These are phyloP conservation scores for Artemia franciscana DNA, from an alignment of 1,140 invertebrate genomes.

Conservation along the genomic window DNA sequence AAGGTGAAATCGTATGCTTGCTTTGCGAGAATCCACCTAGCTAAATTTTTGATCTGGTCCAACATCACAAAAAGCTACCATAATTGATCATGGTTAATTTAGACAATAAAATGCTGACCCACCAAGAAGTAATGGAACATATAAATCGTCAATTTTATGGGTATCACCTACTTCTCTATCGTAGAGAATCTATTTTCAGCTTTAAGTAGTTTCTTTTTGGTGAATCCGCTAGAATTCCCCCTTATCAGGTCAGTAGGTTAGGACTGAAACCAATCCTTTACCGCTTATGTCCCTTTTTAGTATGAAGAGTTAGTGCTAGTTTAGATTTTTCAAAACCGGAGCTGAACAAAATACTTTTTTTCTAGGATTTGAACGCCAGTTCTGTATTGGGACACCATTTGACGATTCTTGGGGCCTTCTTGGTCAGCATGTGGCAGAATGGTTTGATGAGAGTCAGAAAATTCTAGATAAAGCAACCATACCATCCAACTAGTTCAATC, in stretches of 20 bases:
- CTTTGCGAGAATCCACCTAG: neutral
- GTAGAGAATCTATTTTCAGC: constrained; percentile 19
- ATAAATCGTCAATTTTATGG: constrained; percentile 19
- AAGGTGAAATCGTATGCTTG: neutral
- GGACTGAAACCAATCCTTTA: constrained; percentile 17
- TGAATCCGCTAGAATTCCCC: constrained; percentile 22
- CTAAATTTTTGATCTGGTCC: neutral
- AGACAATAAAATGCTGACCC: neutral
- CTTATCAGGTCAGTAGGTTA: constrained; percentile 16
- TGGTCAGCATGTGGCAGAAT: neutral
- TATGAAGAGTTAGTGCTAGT: constrained; percentile 16
- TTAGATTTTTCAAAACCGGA: neutral
- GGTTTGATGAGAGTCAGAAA: neutral
- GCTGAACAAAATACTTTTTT: neutral
- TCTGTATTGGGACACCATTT: neutral
- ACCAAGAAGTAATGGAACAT: constrained; percentile 18
- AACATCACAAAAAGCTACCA: neutral
- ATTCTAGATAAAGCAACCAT: neutral
- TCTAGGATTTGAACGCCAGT: neutral
- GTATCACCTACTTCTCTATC: constrained; percentile 22
- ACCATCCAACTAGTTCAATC: neutral
- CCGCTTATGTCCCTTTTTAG: constrained; percentile 19
- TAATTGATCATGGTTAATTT: neutral
- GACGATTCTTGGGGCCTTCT: neutral
- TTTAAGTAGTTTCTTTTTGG: constrained; percentile 16